These are phyloP conservation scores for Falcunculus frontatus DNA, from an alignment of 2,113 vertebrate species.

Conservation along the genomic window DNA sequence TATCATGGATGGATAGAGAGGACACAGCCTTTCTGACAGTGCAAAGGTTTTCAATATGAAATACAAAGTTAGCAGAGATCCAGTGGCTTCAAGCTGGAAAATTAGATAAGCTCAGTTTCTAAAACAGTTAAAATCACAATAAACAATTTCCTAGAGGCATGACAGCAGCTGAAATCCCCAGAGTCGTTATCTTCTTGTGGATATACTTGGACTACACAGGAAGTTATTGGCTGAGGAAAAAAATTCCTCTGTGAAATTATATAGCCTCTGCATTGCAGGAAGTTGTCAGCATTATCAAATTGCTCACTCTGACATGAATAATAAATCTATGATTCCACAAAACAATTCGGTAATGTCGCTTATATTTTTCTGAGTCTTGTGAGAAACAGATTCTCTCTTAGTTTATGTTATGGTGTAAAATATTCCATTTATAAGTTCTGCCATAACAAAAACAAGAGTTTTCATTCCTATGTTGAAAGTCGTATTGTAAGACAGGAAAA, in stretches of 20 bases:
- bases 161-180: background rate
- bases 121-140: constrained; percentile 2
- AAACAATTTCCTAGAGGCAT: constrained; percentile 3
- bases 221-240: constrained; percentile 22
- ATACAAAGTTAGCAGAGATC: background rate
- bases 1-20: background rate
- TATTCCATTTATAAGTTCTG: background rate
- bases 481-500: background rate
- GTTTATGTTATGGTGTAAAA: background rate
- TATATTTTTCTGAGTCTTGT: background rate
- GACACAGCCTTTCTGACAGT: background rate
- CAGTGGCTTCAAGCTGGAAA: background rate
- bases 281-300: constrained; percentile 41
- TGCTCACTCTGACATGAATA: constrained; percentile 10
- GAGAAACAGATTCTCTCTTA: background rate
- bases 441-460: background rate
- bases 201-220: background rate
- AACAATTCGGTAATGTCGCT: background rate
- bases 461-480: background rate
- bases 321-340: background rate
- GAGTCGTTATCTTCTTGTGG: background rate
- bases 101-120: background rate
- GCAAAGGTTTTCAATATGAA: background rate
- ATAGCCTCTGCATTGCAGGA: constrained; percentile 30
- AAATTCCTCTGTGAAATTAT: constrained; percentile 9